These are phyloP conservation scores for Venustaconcha ellipsiformis DNA, from an alignment of 1,140 invertebrate genomes.

Conservation along the genomic window DNA sequence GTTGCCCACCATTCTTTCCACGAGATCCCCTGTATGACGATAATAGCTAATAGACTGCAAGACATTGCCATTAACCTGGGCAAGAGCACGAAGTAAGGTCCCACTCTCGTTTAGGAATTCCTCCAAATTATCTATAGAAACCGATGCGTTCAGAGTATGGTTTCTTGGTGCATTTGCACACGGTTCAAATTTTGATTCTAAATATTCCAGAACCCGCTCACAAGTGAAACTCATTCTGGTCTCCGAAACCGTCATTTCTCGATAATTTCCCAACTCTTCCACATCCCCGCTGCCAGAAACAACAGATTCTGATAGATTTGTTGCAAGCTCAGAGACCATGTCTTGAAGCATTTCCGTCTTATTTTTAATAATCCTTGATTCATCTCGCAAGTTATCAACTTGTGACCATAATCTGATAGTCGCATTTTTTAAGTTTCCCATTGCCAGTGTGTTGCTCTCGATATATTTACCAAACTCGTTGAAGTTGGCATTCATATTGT, in stretches of 20 bases:
- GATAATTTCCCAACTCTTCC: not conserved
- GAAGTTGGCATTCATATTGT: slow-evolving; percentile 6
- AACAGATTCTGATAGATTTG: too few species aligned
- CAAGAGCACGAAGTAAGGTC: slow-evolving; percentile 31
- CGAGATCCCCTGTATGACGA: slow-evolving; percentile 39
- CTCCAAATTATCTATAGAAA: not conserved
- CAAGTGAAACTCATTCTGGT: slow-evolving; percentile 5
- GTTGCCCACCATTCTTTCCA: slow-evolving; percentile 40
- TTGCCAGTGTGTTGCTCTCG: too few species aligned
- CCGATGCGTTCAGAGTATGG: not conserved
- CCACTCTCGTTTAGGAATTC: slow-evolving; percentile 25
- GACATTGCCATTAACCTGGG: slow-evolving; percentile 37
- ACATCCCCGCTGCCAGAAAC: not conserved
- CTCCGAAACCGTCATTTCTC: slow-evolving; percentile 6
- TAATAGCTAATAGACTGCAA: slow-evolving; percentile 40
- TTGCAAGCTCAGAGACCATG: too few species aligned
- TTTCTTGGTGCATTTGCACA: not conserved
- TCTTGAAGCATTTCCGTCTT: too few species aligned
- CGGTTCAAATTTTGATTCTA: slow-evolving; percentile 28
- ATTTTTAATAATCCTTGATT: too few species aligned
- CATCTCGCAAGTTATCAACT: too few species aligned
- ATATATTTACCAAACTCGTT: not conserved
- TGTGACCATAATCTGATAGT: too few species aligned
- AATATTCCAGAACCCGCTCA: slow-evolving; percentile 12
- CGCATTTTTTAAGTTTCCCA: too few species aligned